Evolutionary conservation across 2,113 vertebrate species (phyloP), one percentile per base, ranked within the genome.

Genomic region (Pangasianodon gigas): DNA sequence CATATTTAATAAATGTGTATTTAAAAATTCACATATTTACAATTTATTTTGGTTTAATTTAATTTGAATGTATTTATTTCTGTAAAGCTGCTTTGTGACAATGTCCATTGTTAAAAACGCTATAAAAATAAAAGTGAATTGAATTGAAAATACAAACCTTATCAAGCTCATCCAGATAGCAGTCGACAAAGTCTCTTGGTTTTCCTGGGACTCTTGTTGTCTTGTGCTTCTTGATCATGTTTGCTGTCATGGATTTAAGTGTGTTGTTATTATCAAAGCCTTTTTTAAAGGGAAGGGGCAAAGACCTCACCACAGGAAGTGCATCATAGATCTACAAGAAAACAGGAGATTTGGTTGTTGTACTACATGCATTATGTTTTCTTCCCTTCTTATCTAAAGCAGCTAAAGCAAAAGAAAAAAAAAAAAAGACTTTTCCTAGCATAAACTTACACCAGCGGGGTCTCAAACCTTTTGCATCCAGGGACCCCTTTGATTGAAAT

Each of bases 141-240:
- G 37, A 37, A 37, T 37, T 37, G 37, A 37, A 37, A 37, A 37
- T 18, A 69, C n/a, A 4, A 41, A 90, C 81, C 87, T 93, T 95
- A 51, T 93, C 88, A 19, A 92, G 85, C 52, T 95, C 92, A 16
- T 95, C 93, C 9, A 95, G 88, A 86, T 94, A 95, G 54, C 93
- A 92, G 58, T 95, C 93, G 44, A 91, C 89, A 79, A 94, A 90
- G 52, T 94, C 89, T 79, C 91, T 65, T 16, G 91, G 92, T 67
- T 94, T 51, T 86, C 89, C 91, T 56, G 89, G 82, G 26, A 88
- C 89, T 58, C 89, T 85, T 1, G 90, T 89, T 69, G 54, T 80
- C 65, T 90, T 94, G 91, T 89, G 93, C 5, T 92, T 69, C 24
- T 91, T 56, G 2, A 92, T 10, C 86, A 94, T 58, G 7, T 88